Percentiles rank a stretch among this genome's conserved stretches.
Conservation (phyloP, 2,888 invertebrate species). For the Phlogophora meticulosa region DNA sequence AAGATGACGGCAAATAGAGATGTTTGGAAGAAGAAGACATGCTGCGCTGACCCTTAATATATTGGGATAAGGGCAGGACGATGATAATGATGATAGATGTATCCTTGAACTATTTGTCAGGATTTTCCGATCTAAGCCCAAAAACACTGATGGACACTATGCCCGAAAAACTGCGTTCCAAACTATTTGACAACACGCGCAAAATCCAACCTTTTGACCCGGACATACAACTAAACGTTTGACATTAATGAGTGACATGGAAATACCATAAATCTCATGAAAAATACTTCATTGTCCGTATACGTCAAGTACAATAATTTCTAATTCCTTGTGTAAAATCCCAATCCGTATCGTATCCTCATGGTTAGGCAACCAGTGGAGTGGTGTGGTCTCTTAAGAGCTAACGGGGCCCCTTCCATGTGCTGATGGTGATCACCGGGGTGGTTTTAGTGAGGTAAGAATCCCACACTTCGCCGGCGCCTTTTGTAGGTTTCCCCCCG, state of each 20-base stretch:
- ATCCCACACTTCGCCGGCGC: too few relatives aligned
- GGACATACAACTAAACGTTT: slow-evolving; percentile 37
- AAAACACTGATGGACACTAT: slow-evolving; percentile 14
- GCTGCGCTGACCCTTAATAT: too few relatives aligned
- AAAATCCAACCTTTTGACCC: slow-evolving; percentile 43
- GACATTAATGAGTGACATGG: slow-evolving; percentile 50
- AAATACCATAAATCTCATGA: slow-evolving; percentile 46
- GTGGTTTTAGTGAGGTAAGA: too few relatives aligned
- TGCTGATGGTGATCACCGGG: too few relatives aligned
- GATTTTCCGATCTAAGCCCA: slow-evolving; percentile 3
- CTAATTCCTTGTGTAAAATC: background rate
- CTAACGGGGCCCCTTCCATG: too few relatives aligned
- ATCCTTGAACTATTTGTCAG: background rate
- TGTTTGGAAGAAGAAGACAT: too few relatives aligned
- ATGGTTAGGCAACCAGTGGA: too few relatives aligned
- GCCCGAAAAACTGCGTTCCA: slow-evolving; percentile 13
- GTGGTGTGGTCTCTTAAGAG: too few relatives aligned
- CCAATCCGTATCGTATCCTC: background rate
- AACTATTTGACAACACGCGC: slow-evolving; percentile 25
- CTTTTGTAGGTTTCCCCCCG: too few relatives aligned
- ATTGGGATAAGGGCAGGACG: too few relatives aligned
- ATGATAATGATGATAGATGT: too few relatives aligned
- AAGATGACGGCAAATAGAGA: too few relatives aligned
- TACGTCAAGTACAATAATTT: slow-evolving; percentile 15
- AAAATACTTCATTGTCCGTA: slow-evolving; percentile 30